phyloP scores from a whole-genome alignment of 64 coral and sea anemone genomes.

The Montipora efflorescens region DNA sequence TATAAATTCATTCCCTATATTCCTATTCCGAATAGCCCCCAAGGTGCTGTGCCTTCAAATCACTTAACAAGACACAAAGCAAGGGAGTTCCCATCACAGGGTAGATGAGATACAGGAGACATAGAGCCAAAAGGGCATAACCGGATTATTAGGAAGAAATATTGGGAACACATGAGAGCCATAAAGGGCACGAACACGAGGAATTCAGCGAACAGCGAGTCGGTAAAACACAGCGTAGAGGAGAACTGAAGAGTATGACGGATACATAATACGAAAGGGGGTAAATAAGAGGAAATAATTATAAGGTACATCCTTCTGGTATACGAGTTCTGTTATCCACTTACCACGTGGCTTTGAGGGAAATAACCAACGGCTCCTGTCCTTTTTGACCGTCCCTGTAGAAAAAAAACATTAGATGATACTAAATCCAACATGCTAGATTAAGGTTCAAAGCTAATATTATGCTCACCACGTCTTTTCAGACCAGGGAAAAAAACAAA shows the following conservation, averaged over 20 bases:
- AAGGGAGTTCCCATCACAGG: not conserved
- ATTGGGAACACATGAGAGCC: not conserved
- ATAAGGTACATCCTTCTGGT: not conserved
- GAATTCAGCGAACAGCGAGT: not conserved
- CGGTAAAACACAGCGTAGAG: not conserved
- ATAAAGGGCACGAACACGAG: not conserved
- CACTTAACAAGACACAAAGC: not conserved
- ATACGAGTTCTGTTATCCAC: not conserved
- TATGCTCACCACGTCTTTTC: not conserved
- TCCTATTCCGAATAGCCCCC: too few relatives aligned
- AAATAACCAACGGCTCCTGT: slow-evolving; percentile 77
- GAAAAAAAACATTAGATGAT: not conserved
- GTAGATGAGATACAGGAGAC: not conserved
- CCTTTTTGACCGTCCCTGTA: slow-evolving; percentile 67
- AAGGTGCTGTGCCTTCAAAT: not conserved
- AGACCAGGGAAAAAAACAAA: too few relatives aligned
- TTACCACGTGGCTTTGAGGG: slow-evolving; percentile 74
- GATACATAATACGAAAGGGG: too few relatives aligned
- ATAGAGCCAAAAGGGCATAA: not conserved
- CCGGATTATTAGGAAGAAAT: not conserved
- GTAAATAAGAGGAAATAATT: too few relatives aligned
- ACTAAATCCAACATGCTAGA: not conserved
- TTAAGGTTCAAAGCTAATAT: not conserved
- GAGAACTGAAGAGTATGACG: too few relatives aligned
- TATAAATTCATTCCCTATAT: too few relatives aligned